These are phyloP conservation scores for Saccopteryx bilineata DNA, from an alignment of 2,113 vertebrate species.

Conservation along the genomic window DNA sequence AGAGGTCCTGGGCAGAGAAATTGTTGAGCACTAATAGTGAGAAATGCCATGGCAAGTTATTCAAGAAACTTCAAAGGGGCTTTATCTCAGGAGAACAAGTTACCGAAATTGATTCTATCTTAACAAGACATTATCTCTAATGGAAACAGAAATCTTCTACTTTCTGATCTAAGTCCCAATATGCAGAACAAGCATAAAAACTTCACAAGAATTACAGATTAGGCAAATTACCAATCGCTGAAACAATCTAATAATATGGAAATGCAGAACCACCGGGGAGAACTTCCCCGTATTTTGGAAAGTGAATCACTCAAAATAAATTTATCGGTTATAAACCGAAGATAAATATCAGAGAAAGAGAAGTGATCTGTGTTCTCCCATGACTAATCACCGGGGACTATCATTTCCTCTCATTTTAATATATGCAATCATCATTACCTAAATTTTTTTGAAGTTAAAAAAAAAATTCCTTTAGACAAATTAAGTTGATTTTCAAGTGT, in stretches of 20 bases:
- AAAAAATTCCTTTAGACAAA: background rate
- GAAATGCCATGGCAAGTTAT: conserved; percentile 43
- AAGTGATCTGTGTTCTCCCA: background rate
- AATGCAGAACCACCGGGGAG: background rate
- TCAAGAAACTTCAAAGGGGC: conserved; percentile 56
- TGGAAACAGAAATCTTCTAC: conserved; percentile 47
- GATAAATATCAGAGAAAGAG: conserved; percentile 14
- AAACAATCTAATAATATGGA: background rate
- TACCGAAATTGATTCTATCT: conserved; percentile 52
- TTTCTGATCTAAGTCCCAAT: conserved; percentile 29
- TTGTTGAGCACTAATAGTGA: conserved; percentile 29
- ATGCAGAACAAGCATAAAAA: conserved; percentile 41
- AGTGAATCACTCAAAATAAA: conserved; percentile 34
- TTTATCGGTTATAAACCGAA: background rate
- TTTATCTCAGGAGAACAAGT: conserved; percentile 53
- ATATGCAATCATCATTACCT: background rate
- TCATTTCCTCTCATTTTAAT: conserved; percentile 14
- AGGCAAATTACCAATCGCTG: background rate
- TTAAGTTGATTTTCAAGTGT: conserved; percentile 29
- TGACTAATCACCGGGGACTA: background rate
- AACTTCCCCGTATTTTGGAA: conserved; percentile 13
- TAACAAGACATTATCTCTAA: conserved; percentile 53
- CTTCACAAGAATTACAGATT: conserved; percentile 40
- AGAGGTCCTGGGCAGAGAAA: conserved; percentile 4
- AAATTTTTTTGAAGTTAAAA: conserved; percentile 9